Evolutionary conservation across 2,888 invertebrate genomes (phyloP).

Genomic region (Agonopterix subpropinquella): DNA sequence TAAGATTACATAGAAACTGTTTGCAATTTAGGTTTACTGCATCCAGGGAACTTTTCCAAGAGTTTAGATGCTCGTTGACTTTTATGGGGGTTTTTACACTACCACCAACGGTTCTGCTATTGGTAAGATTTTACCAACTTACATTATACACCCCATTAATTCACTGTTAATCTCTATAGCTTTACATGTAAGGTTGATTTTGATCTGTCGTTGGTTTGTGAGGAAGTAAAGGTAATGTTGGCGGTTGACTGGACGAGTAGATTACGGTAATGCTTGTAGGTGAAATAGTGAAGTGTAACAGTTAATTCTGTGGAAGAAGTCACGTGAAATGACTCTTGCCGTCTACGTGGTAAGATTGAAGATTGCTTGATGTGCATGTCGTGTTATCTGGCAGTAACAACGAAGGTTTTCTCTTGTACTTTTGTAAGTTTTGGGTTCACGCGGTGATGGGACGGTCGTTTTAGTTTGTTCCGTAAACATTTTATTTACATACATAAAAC

Average conservation of each 20-base stretch:
- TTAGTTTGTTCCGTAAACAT: too few species aligned
- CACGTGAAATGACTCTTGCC: too few species aligned
- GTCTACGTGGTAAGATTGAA: too few species aligned
- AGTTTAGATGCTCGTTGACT: conserved; percentile 49
- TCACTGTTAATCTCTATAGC: too few species aligned
- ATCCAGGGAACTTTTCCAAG: conserved; percentile 20
- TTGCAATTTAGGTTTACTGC: conserved; percentile 30
- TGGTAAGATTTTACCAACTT: too few species aligned
- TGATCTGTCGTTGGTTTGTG: neutral
- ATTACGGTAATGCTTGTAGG: conserved; percentile 48
- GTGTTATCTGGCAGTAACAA: too few species aligned
- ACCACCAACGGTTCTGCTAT: conserved; percentile 23
- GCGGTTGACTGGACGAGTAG: conserved; percentile 29
- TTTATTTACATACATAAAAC: too few species aligned
- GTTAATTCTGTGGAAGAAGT: conserved; percentile 15
- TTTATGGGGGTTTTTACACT: conserved; percentile 57
- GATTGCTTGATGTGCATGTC: too few species aligned
- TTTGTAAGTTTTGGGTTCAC: too few species aligned
- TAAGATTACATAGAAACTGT: conserved; percentile 29
- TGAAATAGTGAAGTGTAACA: conserved; percentile 35
- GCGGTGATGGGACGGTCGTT: too few species aligned
- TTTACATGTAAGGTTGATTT: conserved; percentile 11
- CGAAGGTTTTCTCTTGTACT: too few species aligned
- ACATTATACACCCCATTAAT: too few species aligned
- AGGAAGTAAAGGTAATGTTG: conserved; percentile 7